Percentiles rank a stretch among this genome's conserved stretches.
phyloP scores from a whole-genome alignment of 2,888 invertebrate genomes.

The Eilema sororculum region DNA sequence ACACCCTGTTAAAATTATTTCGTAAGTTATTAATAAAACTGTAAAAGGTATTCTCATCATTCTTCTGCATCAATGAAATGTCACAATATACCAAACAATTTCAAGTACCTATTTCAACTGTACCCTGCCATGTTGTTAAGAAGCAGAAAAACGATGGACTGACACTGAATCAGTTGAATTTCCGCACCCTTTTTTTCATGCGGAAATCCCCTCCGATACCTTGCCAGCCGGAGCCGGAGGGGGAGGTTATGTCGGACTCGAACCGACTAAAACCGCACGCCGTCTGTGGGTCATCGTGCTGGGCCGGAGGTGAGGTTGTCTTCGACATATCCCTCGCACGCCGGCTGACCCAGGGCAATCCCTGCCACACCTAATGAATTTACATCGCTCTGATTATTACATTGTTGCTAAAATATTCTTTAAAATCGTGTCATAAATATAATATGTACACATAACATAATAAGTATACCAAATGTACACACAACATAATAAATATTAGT shows the following conservation, averaged over 20 bases:
- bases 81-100: neutral
- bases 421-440: neutral
- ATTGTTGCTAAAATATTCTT: neutral
- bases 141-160: too few relatives aligned
- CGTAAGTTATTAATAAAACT: neutral
- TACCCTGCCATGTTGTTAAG: too few relatives aligned
- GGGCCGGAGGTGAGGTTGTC: too few relatives aligned
- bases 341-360: too few relatives aligned
- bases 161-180: neutral
- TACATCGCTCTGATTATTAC: neutral
- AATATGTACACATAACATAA: neutral
- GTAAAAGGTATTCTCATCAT: neutral
- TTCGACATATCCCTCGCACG: too few relatives aligned
- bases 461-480: neutral
- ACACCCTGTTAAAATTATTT: neutral
- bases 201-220: too few relatives aligned
- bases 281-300: too few relatives aligned
- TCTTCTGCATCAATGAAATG: neutral
- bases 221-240: too few relatives aligned
- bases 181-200: too few relatives aligned
- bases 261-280: too few relatives aligned
- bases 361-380: neutral
- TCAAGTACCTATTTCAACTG: neutral
- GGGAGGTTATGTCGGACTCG: too few relatives aligned
- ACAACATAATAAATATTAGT: neutral